Percentiles rank a stretch among this genome's conserved stretches.
Evolutionary conservation across 2,113 vertebrate genomes (phyloP).

Genomic region (Psilopsiagon aymara): DNA sequence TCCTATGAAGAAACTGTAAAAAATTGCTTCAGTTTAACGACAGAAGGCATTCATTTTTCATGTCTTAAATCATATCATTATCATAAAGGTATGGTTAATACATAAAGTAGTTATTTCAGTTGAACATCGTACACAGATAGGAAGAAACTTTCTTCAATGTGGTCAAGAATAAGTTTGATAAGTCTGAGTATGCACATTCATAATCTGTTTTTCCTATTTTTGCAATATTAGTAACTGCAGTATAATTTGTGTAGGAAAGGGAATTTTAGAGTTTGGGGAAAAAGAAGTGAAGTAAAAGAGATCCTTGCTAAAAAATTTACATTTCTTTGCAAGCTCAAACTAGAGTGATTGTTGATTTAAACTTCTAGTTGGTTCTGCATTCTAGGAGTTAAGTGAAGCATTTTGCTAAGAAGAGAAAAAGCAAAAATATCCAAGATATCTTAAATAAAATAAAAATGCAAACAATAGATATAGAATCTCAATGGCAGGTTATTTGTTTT

Average conservation of each 20-base stretch:
- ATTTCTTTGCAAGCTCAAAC: neutral
- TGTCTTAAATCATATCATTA: neutral
- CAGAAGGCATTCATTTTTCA: neutral
- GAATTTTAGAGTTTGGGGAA: neutral
- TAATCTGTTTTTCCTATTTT: neutral
- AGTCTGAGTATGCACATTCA: neutral
- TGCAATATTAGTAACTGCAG: neutral
- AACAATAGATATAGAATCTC: neutral
- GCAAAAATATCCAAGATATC: neutral
- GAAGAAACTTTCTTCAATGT: neutral
- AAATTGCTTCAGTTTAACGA: neutral
- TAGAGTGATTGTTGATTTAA: neutral
- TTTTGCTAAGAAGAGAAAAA: neutral
- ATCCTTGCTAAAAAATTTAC: neutral
- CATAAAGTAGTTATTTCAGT: neutral
- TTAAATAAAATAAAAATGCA: neutral
- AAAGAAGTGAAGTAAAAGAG: neutral
- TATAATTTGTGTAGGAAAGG: neutral
- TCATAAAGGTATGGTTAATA: neutral
- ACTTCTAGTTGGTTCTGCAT: neutral
- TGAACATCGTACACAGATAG: neutral
- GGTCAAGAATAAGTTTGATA: neutral
- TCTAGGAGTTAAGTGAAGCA: neutral
- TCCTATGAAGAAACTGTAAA: neutral
- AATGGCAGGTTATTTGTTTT: neutral